Base-by-base conservation (phyloP, 1,140 invertebrate species). In the Trypoxylus dichotomus region DNA sequence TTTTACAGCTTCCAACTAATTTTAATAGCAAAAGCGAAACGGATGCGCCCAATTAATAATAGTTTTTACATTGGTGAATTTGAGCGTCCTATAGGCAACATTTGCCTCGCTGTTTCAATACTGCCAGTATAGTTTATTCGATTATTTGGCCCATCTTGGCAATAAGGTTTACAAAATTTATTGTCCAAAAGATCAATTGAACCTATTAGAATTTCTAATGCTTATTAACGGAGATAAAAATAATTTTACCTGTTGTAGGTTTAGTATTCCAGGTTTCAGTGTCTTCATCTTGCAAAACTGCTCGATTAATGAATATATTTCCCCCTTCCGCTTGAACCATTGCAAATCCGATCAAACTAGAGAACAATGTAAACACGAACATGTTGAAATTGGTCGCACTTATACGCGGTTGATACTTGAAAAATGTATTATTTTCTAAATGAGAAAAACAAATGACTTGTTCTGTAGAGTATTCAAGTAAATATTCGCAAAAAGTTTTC, bases 291-390 rank as follows among this genome's bases (percentile, higher is more conserved):
- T 68, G 60, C 27, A 68, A 68, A 68, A 68, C 24, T 3, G 60
- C 60, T 15, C 27, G 19, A 68, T 68, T 68, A 27, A 68, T 68
- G 15, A 68, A 68, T 27, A 68, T 68, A 68, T 24, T 68, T 68
- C 60, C 60, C 24, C 60, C 21, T 24, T 68, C 60, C 21, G 60
- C 60, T 29, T 13, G 11, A 13, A 24, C 60, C 19, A 68, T 15
- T 24, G 60, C 19, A 68, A 27, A 24, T 29, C 19, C 7, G 24
- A 68, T 24, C 19, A 68, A 68, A 68, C 27, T 68, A 27, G 27
- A 2, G 27, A 68, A 68, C 60, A 68, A 27, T 11, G 60, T 11
- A 13, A 68, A 24, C 60, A 68, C 21, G 24, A 68, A 54, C 47
- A 68, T 68, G 27, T 68, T 29, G 60, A 13, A 68, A 68, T 24